A percentile compares a stretch with the other conserved stretches of the same genome.
Evolutionary conservation across 2,888 invertebrate species (phyloP).

Genomic region (Eristalis intricaria): DNA sequence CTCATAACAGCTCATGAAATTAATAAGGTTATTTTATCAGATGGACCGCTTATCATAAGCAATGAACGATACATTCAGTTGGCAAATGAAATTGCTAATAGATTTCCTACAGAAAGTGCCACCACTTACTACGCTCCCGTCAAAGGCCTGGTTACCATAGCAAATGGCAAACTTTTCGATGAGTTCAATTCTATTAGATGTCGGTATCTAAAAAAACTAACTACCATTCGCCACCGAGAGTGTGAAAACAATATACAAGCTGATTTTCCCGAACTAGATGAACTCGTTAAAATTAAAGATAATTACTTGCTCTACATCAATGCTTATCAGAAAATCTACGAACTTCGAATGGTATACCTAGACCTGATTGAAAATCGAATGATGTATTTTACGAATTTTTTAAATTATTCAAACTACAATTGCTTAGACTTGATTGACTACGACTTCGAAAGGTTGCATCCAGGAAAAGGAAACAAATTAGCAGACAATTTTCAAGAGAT

Average conservation of each 20-base stretch:
- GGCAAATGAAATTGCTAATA: background rate
- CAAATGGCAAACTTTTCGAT: conserved; percentile 18
- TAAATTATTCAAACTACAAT: background rate
- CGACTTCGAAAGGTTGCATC: conserved; percentile 35
- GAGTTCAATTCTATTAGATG: background rate
- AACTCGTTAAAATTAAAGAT: background rate
- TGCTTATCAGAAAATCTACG: background rate
- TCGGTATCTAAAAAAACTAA: background rate
- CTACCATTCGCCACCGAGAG: background rate
- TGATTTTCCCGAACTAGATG: conserved; percentile 32
- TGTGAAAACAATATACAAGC: background rate
- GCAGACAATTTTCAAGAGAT: conserved; percentile 12
- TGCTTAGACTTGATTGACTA: background rate
- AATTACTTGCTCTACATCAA: too few relatives aligned
- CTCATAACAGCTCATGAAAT: conserved; percentile 5
- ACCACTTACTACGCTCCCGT: background rate
- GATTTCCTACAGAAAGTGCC: conserved; percentile 10
- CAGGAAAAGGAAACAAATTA: background rate
- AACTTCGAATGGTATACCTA: conserved; percentile 6
- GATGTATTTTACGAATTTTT: conserved; percentile 8
- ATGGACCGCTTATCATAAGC: background rate
- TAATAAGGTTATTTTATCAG: background rate
- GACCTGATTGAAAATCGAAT: background rate
- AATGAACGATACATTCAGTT: background rate
- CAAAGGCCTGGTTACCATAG: background rate